Evolutionary conservation across 2,113 vertebrate genomes (phyloP).

Genomic region (Poicephalus gulielmi): DNA sequence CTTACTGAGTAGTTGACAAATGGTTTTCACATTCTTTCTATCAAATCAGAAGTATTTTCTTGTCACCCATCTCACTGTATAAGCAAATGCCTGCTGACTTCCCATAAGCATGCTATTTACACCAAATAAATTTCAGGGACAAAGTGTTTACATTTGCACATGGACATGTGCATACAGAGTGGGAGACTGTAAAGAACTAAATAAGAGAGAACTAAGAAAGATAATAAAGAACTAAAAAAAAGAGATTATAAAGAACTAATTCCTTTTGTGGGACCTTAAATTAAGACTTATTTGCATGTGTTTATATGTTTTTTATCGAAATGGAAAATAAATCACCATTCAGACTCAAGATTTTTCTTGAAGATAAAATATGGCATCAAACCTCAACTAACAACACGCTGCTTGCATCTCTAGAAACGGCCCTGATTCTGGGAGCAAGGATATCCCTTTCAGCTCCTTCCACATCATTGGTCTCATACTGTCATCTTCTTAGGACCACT

Average conservation of each 20-base stretch:
- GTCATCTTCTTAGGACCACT: not conserved
- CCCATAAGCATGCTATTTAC: not conserved
- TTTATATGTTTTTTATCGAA: not conserved
- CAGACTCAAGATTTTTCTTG: not conserved
- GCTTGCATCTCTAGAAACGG: not conserved
- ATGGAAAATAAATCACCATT: not conserved
- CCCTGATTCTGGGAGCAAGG: not conserved
- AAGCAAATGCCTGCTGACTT: conserved; percentile 17
- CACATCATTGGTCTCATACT: not conserved
- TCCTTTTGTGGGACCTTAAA: not conserved
- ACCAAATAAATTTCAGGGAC: not conserved
- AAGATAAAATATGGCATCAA: not conserved
- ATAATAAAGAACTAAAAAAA: not conserved
- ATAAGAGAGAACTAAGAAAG: not conserved
- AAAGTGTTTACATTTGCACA: not conserved
- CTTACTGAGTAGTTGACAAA: conserved; percentile 70
- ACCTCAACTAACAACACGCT: not conserved
- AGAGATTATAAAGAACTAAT: not conserved
- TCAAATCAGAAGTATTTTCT: conserved; percentile 46
- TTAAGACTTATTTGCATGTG: not conserved
- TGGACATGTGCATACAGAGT: not conserved
- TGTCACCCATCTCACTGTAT: not conserved
- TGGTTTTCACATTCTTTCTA: conserved; percentile 51
- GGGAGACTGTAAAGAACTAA: not conserved
- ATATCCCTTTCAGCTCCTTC: not conserved